phyloP scores from a whole-genome alignment of 2,797 vertebrate genomes.

The Cuculus canorus region DNA sequence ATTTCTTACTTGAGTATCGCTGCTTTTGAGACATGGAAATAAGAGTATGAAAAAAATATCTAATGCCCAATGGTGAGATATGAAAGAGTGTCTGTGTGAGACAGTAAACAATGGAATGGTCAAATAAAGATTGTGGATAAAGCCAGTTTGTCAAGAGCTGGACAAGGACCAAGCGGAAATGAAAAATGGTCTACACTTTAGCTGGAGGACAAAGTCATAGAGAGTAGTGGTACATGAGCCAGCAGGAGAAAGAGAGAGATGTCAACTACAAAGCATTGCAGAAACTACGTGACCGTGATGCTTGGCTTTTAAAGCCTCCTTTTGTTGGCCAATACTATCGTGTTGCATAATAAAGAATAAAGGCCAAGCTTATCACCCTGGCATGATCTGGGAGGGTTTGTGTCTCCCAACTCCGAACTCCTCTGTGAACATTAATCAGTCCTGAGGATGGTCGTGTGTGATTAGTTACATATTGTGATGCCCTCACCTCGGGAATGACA shows the following conservation, averaged over 20 bases:
- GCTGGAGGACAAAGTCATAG: neutral
- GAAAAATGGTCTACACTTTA: neutral
- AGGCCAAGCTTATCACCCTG: neutral
- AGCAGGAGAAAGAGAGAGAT: neutral
- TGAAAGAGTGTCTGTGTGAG: neutral
- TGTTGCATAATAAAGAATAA: neutral
- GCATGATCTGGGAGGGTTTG: rapidly evolving
- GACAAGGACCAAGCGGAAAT: slow-evolving; percentile 1
- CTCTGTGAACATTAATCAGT: neutral
- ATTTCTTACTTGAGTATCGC: neutral
- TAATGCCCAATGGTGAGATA: neutral
- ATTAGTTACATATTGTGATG: neutral
- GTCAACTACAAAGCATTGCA: neutral
- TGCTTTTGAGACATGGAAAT: neutral
- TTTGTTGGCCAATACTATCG: neutral
- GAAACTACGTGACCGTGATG: neutral
- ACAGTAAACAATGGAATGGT: neutral
- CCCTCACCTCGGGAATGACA: neutral
- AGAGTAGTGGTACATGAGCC: neutral
- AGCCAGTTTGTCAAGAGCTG: slow-evolving; percentile 12
- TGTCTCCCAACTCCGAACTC: neutral
- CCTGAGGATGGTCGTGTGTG: neutral
- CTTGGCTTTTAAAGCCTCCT: slow-evolving; percentile 13
- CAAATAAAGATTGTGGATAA: neutral
- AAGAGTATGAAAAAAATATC: neutral